phyloP scores from a whole-genome alignment of 2,888 invertebrate species.

The Ornithoptera priamus region DNA sequence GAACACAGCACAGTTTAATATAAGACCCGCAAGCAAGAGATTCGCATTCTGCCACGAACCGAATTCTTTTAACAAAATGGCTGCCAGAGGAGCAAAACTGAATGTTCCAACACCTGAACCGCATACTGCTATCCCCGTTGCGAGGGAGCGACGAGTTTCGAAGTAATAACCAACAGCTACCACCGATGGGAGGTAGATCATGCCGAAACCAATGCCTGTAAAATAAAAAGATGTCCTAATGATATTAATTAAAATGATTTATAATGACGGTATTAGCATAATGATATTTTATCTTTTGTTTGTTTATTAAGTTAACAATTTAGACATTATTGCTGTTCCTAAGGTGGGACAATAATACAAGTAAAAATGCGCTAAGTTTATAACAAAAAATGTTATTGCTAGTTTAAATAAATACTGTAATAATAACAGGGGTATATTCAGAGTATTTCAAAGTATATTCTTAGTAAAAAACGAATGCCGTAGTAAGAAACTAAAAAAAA shows the following conservation, averaged over 20 bases:
- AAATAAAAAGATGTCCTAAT: background rate
- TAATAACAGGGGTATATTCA: too few species aligned
- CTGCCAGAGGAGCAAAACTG: conserved; percentile 95
- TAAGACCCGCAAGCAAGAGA: conserved; percentile 94
- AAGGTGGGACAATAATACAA: too few species aligned
- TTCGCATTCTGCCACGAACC: conserved; percentile 94
- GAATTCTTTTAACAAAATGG: conserved; percentile 86
- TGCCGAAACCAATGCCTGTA: conserved; percentile 93
- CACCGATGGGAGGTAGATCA: conserved; percentile 97
- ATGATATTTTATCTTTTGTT: background rate
- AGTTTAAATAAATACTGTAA: too few species aligned
- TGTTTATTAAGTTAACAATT: background rate
- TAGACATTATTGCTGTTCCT: too few species aligned
- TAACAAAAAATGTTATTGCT: too few species aligned
- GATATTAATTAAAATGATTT: background rate
- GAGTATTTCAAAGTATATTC: too few species aligned
- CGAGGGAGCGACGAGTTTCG: conserved; percentile 95
- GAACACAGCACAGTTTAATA: conserved; percentile 94
- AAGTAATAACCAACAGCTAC: conserved; percentile 99
- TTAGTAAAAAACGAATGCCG: background rate
- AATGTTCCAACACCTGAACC: conserved; percentile 97
- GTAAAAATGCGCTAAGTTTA: too few species aligned
- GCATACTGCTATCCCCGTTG: conserved; percentile 97
- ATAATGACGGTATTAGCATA: background rate
- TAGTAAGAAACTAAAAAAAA: background rate